Evolutionary conservation across 2,113 vertebrate species (phyloP).

Genomic region (Suncus etruscus): DNA sequence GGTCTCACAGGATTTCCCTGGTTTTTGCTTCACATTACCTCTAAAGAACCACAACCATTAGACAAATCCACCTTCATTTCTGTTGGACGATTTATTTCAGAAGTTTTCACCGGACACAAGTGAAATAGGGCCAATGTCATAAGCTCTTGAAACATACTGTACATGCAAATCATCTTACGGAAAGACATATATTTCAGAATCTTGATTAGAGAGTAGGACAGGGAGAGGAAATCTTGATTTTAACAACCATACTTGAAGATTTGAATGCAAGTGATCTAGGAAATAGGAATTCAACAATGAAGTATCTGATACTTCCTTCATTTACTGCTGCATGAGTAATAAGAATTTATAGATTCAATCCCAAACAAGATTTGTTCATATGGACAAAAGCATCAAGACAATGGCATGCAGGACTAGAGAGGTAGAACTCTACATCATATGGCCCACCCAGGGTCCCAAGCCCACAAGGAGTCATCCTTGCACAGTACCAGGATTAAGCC

Average conservation of each 20-base stretch:
- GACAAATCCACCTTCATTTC: background rate
- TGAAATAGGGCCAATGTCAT: background rate
- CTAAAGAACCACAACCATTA: background rate
- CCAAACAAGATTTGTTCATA: background rate
- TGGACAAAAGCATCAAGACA: slow-evolving; percentile 20
- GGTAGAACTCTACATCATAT: no score
- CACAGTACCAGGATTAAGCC: no score
- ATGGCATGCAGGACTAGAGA: no score
- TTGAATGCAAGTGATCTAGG: background rate
- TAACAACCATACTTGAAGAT: background rate
- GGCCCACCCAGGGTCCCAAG: no score
- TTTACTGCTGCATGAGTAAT: slow-evolving; percentile 20
- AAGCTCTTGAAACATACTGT: background rate
- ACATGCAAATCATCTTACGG: background rate
- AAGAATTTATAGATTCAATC: background rate
- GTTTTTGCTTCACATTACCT: no score
- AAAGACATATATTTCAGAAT: background rate
- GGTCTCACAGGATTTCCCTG: background rate
- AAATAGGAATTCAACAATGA: background rate
- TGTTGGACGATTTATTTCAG: background rate
- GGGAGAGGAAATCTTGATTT: slow-evolving; percentile 37
- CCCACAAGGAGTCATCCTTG: no score
- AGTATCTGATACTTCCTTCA: background rate
- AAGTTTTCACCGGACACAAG: background rate
- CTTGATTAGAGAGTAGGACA: background rate